Conservation (phyloP, 2,113 vertebrate species). For the Muntiacus reevesi region DNA sequence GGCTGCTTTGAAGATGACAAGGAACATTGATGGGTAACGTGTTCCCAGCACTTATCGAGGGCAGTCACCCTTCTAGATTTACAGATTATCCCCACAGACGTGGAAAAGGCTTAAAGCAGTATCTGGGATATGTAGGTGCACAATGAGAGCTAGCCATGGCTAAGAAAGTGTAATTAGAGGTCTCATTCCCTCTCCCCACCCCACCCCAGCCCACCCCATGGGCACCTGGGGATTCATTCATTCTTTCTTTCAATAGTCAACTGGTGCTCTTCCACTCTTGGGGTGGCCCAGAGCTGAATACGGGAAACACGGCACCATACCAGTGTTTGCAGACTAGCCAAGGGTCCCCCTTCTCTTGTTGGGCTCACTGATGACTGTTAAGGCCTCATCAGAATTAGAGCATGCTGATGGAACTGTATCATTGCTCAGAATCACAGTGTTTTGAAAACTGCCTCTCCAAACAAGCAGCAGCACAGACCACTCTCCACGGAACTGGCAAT, state of each 20-base stretch:
- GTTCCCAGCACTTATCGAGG: background rate
- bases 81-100: background rate
- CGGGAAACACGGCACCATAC: background rate
- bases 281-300: background rate
- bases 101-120: background rate
- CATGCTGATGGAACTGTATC: background rate
- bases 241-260: background rate
- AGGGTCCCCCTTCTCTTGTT: background rate
- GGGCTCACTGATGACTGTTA: background rate
- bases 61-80: background rate
- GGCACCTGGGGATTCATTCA: background rate
- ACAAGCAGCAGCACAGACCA: background rate
- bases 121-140: background rate
- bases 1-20: background rate
- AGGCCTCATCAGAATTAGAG: background rate
- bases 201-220: background rate
- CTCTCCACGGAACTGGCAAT: background rate
- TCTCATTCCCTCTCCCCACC: background rate
- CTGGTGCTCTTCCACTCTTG: background rate
- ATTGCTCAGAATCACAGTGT: background rate
- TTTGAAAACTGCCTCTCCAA: conserved; percentile 33
- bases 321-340: background rate
- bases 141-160: background rate
- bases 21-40: background rate
- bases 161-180: background rate